A percentile compares a stretch with the other conserved stretches of the same genome.
Evolutionary conservation across 1,140 invertebrate genomes (phyloP).

Genomic region (Bombus pyrosoma): DNA sequence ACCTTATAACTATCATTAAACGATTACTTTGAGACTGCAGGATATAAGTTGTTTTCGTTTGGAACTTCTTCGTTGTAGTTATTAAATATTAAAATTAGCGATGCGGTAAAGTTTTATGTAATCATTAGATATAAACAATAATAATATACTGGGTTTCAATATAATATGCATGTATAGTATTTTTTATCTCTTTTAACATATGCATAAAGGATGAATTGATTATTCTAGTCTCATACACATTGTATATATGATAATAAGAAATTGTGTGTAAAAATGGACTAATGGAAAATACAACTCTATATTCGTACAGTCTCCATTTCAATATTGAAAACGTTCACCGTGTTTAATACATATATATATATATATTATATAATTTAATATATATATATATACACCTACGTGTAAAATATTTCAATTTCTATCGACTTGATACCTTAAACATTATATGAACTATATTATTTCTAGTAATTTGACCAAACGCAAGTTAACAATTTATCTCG

Average conservation of each 20-base stretch:
- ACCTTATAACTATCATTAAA: slow-evolving; percentile 63
- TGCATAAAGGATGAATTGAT: neutral
- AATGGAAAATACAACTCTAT: slow-evolving; percentile 50
- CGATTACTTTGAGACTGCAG: slow-evolving; percentile 60
- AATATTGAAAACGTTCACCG: slow-evolving; percentile 58
- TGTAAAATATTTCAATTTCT: slow-evolving; percentile 64
- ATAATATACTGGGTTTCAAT: neutral
- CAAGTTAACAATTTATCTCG: slow-evolving; percentile 11
- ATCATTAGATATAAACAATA: slow-evolving; percentile 29
- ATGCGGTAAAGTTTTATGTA: neutral
- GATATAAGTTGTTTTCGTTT: slow-evolving; percentile 52
- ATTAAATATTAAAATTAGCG: slow-evolving; percentile 26
- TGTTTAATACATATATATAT: slow-evolving; percentile 39
- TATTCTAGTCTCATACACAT: neutral
- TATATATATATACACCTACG: slow-evolving; percentile 35
- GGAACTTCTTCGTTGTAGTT: slow-evolving; percentile 50
- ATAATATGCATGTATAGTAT: neutral
- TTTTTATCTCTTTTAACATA: neutral
- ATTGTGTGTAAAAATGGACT: neutral
- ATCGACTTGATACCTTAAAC: slow-evolving; percentile 60
- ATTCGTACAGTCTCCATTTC: slow-evolving; percentile 44
- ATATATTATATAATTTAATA: neutral
- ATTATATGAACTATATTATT: slow-evolving; percentile 59
- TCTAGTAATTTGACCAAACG: slow-evolving; percentile 65
- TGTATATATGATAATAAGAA: slow-evolving; percentile 1